A percentile compares a stretch with the other conserved stretches of the same genome.
Evolutionary conservation across 2,888 invertebrate species (phyloP).

Genomic region (Acanthosoma haemorrhoidale): DNA sequence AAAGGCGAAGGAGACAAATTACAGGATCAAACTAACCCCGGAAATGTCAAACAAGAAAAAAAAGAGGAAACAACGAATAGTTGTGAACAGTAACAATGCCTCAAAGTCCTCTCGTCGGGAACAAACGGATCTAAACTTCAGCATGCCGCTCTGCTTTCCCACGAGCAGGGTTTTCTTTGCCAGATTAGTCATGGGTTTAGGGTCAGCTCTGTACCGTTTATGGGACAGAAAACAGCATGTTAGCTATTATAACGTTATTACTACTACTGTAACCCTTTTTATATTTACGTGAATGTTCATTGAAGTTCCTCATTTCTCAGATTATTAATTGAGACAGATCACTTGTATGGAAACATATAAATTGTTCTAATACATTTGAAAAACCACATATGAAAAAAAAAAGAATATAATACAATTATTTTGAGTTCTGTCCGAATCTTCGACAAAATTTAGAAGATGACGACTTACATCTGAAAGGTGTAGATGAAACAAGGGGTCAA

Average conservation of each 20-base stretch:
- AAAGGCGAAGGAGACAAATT: conserved; percentile 19
- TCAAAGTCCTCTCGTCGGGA: background rate
- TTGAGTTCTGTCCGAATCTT: background rate
- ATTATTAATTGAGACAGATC: background rate
- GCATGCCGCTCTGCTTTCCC: background rate
- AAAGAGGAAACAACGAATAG: conserved; percentile 14
- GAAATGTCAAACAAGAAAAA: conserved; percentile 13
- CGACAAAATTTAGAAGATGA: background rate
- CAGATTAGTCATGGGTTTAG: conserved; percentile 4
- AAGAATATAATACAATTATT: too few relatives aligned
- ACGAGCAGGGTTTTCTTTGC: background rate
- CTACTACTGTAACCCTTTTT: conserved; percentile 21
- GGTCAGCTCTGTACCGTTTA: background rate
- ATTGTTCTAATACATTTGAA: conserved; percentile 13
- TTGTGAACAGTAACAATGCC: conserved; percentile 18
- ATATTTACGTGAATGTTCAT: conserved; percentile 16
- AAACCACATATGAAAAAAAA: background rate
- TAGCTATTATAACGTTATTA: conserved; percentile 15
- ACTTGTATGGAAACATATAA: background rate
- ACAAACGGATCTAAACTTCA: background rate
- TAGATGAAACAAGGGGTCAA: background rate
- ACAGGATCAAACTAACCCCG: conserved; percentile 1
- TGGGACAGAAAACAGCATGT: background rate
- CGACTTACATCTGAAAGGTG: background rate
- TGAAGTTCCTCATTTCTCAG: conserved; percentile 28